Evolutionary conservation across 2,888 invertebrate genomes (phyloP).

Genomic region (Eilema caniola): DNA sequence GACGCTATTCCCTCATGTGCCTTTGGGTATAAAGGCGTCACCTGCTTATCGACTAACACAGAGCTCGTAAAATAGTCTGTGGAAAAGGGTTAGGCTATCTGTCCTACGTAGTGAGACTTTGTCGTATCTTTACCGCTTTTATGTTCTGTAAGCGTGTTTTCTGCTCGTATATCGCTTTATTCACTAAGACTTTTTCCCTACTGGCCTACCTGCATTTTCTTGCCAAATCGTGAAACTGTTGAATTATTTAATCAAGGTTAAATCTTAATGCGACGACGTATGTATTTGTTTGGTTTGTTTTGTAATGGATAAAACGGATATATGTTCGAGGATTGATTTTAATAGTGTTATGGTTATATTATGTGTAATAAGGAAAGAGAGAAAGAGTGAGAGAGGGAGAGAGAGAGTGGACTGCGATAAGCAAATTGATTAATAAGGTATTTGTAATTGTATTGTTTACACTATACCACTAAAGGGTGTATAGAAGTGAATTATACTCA

Average conservation of each 20-base stretch:
- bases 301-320: not conserved
- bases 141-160: constrained; percentile 17
- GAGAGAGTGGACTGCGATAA: too few relatives aligned
- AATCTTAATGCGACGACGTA: not conserved
- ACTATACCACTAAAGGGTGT: too few relatives aligned
- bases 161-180: constrained; percentile 13
- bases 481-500: too few relatives aligned
- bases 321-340: not conserved
- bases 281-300: not conserved
- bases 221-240: constrained; percentile 5
- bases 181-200: constrained; percentile 12
- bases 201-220: not conserved
- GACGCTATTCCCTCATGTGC: constrained; percentile 12
- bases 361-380: too few relatives aligned
- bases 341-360: not conserved
- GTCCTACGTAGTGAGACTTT: constrained; percentile 21
- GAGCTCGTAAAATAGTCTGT: constrained; percentile 24
- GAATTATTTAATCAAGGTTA: not conserved
- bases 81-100: constrained; percentile 28
- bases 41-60: constrained; percentile 24
- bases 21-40: constrained; percentile 15
- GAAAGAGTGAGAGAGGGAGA: too few relatives aligned
- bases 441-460: too few relatives aligned
- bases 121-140: constrained; percentile 23
- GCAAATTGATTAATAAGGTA: too few relatives aligned